Conservation (phyloP, 2,888 invertebrate genomes). For the Clostera curtula region DNA sequence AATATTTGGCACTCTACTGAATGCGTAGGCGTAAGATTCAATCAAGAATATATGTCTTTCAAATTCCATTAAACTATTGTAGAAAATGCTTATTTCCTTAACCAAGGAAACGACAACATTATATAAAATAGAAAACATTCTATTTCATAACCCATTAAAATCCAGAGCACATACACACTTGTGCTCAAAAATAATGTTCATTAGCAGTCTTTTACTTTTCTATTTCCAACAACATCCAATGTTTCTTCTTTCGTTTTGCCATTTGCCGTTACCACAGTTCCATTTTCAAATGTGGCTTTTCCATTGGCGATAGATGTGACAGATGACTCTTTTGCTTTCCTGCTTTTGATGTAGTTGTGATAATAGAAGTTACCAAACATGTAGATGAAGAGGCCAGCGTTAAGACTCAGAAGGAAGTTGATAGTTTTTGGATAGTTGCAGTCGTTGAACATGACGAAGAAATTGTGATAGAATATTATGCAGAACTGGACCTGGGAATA, state of each 20-base stretch:
- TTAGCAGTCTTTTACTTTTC: slow-evolving; percentile 52
- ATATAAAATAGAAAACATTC: too few relatives aligned
- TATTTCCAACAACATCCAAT: slow-evolving; percentile 28
- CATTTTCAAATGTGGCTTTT: neutral
- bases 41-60: too few relatives aligned
- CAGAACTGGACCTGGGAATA: slow-evolving; percentile 80
- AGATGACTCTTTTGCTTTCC: slow-evolving; percentile 4
- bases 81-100: too few relatives aligned
- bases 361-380: slow-evolving; percentile 87
- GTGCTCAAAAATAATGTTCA: too few relatives aligned
- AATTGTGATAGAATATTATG: slow-evolving; percentile 83
- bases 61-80: too few relatives aligned
- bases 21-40: too few relatives aligned
- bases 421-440: slow-evolving; percentile 83
- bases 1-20: too few relatives aligned
- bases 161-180: too few relatives aligned
- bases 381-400: slow-evolving; percentile 82
- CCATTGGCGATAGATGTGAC: slow-evolving; percentile 1
- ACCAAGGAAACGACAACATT: too few relatives aligned
- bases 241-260: slow-evolving; percentile 11
- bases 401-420: slow-evolving; percentile 78
- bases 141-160: too few relatives aligned
- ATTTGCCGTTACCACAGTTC: slow-evolving; percentile 2
- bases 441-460: slow-evolving; percentile 78
- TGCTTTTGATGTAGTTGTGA: slow-evolving; percentile 73